Conservation (phyloP, 2,113 vertebrate species). For the Paratilapia polleni region DNA sequence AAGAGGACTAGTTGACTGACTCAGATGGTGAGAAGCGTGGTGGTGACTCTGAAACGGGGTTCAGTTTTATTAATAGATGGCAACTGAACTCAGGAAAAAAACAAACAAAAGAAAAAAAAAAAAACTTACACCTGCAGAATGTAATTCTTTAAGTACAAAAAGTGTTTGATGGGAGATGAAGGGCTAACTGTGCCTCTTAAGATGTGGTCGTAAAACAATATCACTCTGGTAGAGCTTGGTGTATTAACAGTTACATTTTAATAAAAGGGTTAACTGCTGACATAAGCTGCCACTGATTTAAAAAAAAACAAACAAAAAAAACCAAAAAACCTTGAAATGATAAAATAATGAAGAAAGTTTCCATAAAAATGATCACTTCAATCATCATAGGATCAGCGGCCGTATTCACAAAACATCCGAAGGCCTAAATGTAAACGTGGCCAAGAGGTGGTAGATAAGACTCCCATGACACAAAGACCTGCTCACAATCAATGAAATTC, state of each 20-base stretch:
- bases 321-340: not conserved
- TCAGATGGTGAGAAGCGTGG: conserved; percentile 99
- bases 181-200: conserved; percentile 19
- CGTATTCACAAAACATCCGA: conserved; percentile 25
- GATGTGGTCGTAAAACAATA: conserved; percentile 7
- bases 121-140: conserved; percentile 92
- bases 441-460: not conserved
- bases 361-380: conserved; percentile 1
- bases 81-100: conserved; percentile 90
- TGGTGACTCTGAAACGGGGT: conserved; percentile 99
- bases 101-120: conserved; percentile 94
- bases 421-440: not conserved
- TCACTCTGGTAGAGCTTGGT: conserved; percentile 7
- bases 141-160: conserved; percentile 43
- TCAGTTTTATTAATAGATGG: conserved; percentile 99
- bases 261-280: conserved; percentile 9
- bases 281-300: not conserved
- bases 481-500: not conserved
- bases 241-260: conserved; percentile 5
- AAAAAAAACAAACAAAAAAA: too few relatives aligned
- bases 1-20: conserved; percentile 99
- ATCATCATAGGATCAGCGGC: not conserved
- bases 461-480: not conserved
- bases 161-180: conserved; percentile 46
- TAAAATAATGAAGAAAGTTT: not conserved